Evolutionary conservation across 2,888 invertebrate species (phyloP).

Genomic region (Lepidocyrtoides sp.): DNA sequence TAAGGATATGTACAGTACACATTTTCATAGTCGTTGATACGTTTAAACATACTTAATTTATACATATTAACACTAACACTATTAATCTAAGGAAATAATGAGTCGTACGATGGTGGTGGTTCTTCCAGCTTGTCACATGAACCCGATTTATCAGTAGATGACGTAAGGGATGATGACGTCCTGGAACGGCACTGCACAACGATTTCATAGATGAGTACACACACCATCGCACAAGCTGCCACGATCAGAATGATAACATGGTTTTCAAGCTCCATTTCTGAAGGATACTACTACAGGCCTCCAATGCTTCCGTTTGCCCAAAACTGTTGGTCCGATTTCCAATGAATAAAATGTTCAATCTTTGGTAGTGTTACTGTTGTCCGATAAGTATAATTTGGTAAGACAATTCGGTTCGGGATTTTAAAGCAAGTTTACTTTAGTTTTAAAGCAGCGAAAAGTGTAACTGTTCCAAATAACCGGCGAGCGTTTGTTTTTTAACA

Average conservation of each 20-base stretch:
- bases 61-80: not conserved
- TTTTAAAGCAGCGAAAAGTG: not conserved
- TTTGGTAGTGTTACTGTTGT: not conserved
- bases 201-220: constrained; percentile 76
- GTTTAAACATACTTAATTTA: not conserved
- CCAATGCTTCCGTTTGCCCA: not conserved
- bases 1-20: not conserved
- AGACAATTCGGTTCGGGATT: not conserved
- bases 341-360: not conserved
- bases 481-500: no score
- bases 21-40: not conserved
- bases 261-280: constrained; percentile 69
- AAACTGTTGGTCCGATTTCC: not conserved
- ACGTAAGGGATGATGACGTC: constrained; percentile 4
- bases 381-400: no score
- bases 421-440: not conserved
- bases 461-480: no score
- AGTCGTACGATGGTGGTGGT: constrained; percentile 82
- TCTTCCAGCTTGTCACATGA: constrained; percentile 81
- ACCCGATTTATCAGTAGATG: constrained; percentile 40
- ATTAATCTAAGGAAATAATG: constrained; percentile 77
- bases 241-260: constrained; percentile 79
- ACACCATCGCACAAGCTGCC: constrained; percentile 72
- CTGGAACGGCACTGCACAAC: constrained; percentile 60
- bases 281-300: not conserved